These are phyloP conservation scores for Uloborus plumipes DNA, from an alignment of 2,888 invertebrate species.

Conservation along the genomic window DNA sequence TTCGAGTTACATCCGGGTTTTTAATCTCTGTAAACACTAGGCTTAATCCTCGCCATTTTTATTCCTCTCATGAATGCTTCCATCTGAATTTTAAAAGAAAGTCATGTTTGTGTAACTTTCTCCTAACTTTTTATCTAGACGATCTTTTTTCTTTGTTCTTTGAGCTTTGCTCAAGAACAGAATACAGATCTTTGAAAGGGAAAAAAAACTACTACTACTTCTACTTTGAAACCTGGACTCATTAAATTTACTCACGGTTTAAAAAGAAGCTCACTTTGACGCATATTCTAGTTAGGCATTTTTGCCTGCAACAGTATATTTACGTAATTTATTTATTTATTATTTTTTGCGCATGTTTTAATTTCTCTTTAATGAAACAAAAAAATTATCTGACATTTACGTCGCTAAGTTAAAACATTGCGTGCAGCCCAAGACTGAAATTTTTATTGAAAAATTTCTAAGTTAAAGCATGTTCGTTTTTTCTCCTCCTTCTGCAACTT, in stretches of 20 bases:
- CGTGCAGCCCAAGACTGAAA: slow-evolving; percentile 39
- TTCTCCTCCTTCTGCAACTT: background rate
- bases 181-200: slow-evolving; percentile 6
- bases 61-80: slow-evolving; percentile 10
- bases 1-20: slow-evolving; percentile 16
- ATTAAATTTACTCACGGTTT: slow-evolving; percentile 53
- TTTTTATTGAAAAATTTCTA: slow-evolving; percentile 59
- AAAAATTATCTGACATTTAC: slow-evolving; percentile 44
- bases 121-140: slow-evolving; percentile 37
- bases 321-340: slow-evolving; percentile 33
- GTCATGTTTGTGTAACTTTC: slow-evolving; percentile 54
- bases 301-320: slow-evolving; percentile 23
- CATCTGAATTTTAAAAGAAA: slow-evolving; percentile 44
- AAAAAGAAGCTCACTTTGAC: slow-evolving; percentile 21
- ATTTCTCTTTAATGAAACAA: slow-evolving; percentile 62
- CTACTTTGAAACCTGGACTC: slow-evolving; percentile 16
- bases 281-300: background rate
- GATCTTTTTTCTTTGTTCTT: slow-evolving; percentile 16
- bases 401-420: slow-evolving; percentile 55
- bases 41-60: slow-evolving; percentile 20
- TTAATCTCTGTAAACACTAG: slow-evolving; percentile 22
- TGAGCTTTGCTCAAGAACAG: slow-evolving; percentile 30
- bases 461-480: background rate
- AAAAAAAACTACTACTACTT: slow-evolving; percentile 14
- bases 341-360: slow-evolving; percentile 42